Conservation (phyloP, 2,888 invertebrate genomes). For the Resseliella maxima region DNA sequence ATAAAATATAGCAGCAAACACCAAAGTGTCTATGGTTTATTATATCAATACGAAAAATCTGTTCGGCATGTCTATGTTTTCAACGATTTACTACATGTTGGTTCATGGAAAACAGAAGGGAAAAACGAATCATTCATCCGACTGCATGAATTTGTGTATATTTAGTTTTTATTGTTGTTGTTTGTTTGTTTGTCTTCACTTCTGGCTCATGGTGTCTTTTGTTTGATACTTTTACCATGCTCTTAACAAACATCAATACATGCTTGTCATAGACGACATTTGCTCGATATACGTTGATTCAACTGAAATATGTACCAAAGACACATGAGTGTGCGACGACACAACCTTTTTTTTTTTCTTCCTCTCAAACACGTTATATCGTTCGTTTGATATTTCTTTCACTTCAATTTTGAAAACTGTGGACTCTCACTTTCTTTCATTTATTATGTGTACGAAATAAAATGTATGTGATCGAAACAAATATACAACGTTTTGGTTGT, state of each 20-base stretch:
- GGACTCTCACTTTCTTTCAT: slow-evolving; percentile 48
- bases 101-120: neutral
- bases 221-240: slow-evolving; percentile 11
- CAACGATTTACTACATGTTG: neutral
- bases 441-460: neutral
- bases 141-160: neutral
- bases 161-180: neutral
- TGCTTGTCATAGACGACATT: neutral
- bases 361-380: too few species aligned
- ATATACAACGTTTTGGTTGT: neutral
- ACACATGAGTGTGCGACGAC: neutral
- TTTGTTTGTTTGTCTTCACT: neutral
- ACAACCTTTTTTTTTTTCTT: slow-evolving; percentile 46
- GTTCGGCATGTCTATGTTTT: slow-evolving; percentile 22
- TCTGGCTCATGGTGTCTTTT: neutral
- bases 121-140: slow-evolving; percentile 25
- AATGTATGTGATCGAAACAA: neutral
- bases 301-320: neutral
- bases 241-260: neutral
- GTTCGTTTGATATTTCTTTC: slow-evolving; percentile 33
- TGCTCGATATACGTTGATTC: neutral
- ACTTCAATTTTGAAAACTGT: slow-evolving; percentile 37
- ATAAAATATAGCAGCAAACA: neutral
- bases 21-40: neutral
- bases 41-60: neutral